Percentiles rank a stretch among this genome's conserved stretches.
phyloP scores from a whole-genome alignment of 30 jellyfish, hydroid and myxozoan species.

The Haliclystus octoradiatus region DNA sequence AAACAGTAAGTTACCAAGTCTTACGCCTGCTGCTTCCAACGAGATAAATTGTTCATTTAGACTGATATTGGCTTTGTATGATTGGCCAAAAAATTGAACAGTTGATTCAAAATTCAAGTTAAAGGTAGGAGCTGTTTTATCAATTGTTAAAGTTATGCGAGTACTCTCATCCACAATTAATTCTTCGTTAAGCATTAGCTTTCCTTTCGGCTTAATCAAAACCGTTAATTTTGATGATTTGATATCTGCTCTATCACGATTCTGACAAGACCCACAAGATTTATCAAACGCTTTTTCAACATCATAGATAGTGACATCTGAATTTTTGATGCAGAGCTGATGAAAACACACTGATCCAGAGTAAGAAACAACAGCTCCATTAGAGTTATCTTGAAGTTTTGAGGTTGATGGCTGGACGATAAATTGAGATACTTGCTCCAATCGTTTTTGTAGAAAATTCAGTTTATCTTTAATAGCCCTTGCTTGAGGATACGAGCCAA shows the following conservation, averaged over 20 bases:
- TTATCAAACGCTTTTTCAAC: background rate
- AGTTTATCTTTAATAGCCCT: background rate
- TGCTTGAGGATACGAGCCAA: background rate
- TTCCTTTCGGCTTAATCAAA: background rate
- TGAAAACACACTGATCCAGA: slow-evolving; percentile 9
- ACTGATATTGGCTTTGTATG: background rate
- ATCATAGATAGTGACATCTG: slow-evolving; percentile 4
- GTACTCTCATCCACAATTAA: background rate
- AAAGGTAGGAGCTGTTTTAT: background rate
- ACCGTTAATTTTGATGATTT: background rate
- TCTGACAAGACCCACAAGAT: background rate
- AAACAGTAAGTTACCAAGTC: background rate
- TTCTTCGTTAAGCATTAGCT: background rate
- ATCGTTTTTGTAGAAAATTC: background rate
- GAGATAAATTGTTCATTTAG: background rate
- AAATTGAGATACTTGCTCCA: background rate
- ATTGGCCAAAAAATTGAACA: background rate
- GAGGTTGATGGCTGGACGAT: slow-evolving; percentile 2
- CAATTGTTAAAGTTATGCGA: too few species aligned
- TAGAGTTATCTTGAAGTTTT: background rate
- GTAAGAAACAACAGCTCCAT: slow-evolving; percentile 2
- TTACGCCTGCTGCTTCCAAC: background rate
- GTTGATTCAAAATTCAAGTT: background rate
- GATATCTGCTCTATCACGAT: background rate
- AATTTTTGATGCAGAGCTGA: slow-evolving; percentile 5